Conservation (phyloP, 2,113 vertebrate species). For the Taurulus bubalis region DNA sequence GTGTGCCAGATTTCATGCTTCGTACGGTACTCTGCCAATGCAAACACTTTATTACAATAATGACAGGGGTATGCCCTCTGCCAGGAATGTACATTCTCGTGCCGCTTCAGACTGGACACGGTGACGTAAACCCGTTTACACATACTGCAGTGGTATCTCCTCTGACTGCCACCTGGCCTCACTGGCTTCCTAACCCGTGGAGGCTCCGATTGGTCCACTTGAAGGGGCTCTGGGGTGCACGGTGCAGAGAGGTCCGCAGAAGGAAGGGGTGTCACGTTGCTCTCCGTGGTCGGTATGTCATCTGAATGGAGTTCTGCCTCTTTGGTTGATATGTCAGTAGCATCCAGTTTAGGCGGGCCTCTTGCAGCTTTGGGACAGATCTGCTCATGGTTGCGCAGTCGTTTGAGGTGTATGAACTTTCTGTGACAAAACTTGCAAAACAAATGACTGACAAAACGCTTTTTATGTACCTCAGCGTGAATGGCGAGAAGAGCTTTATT, state of each 20-base stretch:
- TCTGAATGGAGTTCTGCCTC: slow-evolving; percentile 42
- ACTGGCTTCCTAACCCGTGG: slow-evolving; percentile 78
- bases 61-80: slow-evolving; percentile 97
- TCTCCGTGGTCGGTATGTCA: slow-evolving; percentile 24
- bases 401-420: slow-evolving; percentile 91
- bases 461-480: slow-evolving; percentile 90
- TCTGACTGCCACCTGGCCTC: slow-evolving; percentile 87
- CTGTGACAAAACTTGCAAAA: slow-evolving; percentile 93
- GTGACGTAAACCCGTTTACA: slow-evolving; percentile 97
- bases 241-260: slow-evolving; percentile 41
- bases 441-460: slow-evolving; percentile 86
- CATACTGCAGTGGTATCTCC: slow-evolving; percentile 91
- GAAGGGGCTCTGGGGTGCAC: slow-evolving; percentile 31
- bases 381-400: slow-evolving; percentile 91
- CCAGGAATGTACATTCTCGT: slow-evolving; percentile 98
- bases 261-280: slow-evolving; percentile 20
- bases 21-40: slow-evolving; percentile 96
- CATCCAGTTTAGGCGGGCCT: slow-evolving; percentile 68
- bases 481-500: slow-evolving; percentile 85
- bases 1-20: slow-evolving; percentile 99
- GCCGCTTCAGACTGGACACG: slow-evolving; percentile 94
- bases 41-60: slow-evolving; percentile 99
- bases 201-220: slow-evolving; percentile 60
- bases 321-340: slow-evolving; percentile 44
- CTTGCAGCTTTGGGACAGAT: slow-evolving; percentile 79